Conservation (phyloP, 2,113 vertebrate species). For the Baryphthengus martii region DNA sequence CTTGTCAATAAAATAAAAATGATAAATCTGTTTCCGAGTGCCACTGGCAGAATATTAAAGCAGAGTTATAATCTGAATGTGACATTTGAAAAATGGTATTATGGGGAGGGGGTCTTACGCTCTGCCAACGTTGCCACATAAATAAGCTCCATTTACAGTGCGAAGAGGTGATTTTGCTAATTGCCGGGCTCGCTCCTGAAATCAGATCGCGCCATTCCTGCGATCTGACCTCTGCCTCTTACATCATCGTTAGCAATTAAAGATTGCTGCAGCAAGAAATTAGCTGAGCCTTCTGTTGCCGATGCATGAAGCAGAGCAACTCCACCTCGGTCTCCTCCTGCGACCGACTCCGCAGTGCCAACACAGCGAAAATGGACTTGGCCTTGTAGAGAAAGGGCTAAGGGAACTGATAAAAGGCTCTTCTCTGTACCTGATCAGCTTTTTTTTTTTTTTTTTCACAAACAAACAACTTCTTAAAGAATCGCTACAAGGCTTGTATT, state of each 20-base stretch:
- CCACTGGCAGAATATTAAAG: not conserved
- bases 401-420: not conserved
- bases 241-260: slow-evolving; percentile 39
- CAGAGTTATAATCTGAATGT: not conserved
- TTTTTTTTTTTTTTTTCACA: too few relatives aligned
- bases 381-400: not conserved
- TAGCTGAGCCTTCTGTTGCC: not conserved
- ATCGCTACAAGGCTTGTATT: slow-evolving; percentile 15
- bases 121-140: not conserved
- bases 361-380: not conserved
- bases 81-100: slow-evolving; percentile 23
- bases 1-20: slow-evolving; percentile 60
- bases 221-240: not conserved
- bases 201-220: not conserved
- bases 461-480: not conserved
- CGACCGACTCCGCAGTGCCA: not conserved
- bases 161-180: not conserved
- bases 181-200: not conserved
- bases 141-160: not conserved
- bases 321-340: not conserved
- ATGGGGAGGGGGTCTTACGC: not conserved
- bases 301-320: not conserved
- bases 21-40: slow-evolving; percentile 21
- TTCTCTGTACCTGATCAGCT: not conserved
- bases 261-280: slow-evolving; percentile 46